Evolutionary conservation across 2,888 invertebrate species (phyloP).

Genomic region (Bugula neritina): DNA sequence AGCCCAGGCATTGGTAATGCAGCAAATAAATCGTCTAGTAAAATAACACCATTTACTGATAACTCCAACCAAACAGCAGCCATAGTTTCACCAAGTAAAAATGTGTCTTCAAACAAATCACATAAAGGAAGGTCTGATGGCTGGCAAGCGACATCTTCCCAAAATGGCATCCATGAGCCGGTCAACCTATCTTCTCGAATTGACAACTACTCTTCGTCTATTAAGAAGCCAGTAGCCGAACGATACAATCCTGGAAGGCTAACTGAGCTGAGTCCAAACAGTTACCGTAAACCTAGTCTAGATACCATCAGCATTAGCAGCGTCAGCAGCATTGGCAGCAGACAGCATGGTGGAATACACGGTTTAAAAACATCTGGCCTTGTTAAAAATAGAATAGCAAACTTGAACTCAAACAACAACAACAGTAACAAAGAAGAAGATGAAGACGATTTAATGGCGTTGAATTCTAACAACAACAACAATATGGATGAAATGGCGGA

Average conservation of each 20-base stretch:
- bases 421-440: neutral
- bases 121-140: neutral
- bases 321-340: neutral
- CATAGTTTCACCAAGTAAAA: neutral
- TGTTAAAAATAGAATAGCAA: slow-evolving; percentile 6
- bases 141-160: neutral
- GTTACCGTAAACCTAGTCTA: neutral
- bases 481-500: neutral
- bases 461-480: slow-evolving; percentile 18
- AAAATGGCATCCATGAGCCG: neutral
- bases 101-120: neutral
- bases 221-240: slow-evolving; percentile 3
- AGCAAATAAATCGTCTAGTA: no score
- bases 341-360: neutral
- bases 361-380: neutral
- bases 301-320: neutral
- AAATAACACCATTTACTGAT: no score
- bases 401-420: slow-evolving; percentile 5
- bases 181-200: neutral
- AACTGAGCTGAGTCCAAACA: neutral
- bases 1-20: no score
- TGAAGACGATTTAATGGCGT: neutral
- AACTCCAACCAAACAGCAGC: neutral
- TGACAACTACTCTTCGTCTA: neutral
- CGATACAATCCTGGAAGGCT: neutral